A percentile compares a stretch with the other conserved stretches of the same genome.
These are phyloP conservation scores for Cotesia glomerata DNA, from an alignment of 1,140 invertebrate genomes.

Conservation along the genomic window DNA sequence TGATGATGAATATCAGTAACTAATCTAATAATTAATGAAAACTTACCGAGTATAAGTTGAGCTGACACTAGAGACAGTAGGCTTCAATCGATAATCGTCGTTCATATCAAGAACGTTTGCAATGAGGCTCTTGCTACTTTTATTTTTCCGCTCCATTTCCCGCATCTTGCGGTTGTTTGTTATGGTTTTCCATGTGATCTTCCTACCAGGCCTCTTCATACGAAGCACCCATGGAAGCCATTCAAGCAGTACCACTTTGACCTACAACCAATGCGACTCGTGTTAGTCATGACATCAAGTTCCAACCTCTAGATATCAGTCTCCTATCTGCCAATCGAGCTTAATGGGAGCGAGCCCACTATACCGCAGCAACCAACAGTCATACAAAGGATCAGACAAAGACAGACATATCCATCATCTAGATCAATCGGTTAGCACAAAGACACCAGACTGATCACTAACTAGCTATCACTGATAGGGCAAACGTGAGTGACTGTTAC, in stretches of 20 bases:
- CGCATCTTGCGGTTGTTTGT: conserved; percentile 87
- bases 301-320: too few species aligned
- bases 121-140: conserved; percentile 89
- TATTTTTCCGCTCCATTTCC: conserved; percentile 89
- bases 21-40: not conserved
- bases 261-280: conserved; percentile 65
- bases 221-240: conserved; percentile 95
- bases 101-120: conserved; percentile 95
- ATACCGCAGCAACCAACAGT: too few species aligned
- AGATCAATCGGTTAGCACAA: too few species aligned
- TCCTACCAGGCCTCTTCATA: conserved; percentile 93
- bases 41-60: conserved; percentile 54
- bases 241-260: conserved; percentile 90
- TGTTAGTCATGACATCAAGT: not conserved
- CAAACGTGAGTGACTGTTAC: not conserved
- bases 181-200: conserved; percentile 90
- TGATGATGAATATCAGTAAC: not conserved
- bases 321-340: too few species aligned
- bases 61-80: conserved; percentile 48
- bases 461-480: not conserved
- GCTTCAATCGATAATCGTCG: conserved; percentile 83
- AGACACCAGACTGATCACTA: too few species aligned
- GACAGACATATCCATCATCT: too few species aligned
- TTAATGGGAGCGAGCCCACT: too few species aligned
- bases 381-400: too few species aligned